Percentiles rank a stretch among this genome's conserved stretches.
Conservation (phyloP, 23 tunicate species). For the Diplosoma virens region DNA sequence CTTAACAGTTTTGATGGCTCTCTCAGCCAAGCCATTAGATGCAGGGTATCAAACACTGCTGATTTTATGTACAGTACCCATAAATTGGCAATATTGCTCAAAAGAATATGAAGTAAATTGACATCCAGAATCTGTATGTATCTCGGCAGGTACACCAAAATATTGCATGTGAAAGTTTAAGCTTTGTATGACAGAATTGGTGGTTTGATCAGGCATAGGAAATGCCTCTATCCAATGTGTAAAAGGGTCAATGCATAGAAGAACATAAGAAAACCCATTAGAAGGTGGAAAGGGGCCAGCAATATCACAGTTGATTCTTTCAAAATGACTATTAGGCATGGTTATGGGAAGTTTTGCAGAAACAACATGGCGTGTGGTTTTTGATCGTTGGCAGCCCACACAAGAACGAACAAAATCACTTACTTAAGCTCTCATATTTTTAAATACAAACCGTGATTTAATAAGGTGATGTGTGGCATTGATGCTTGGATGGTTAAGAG, state of each 20-base stretch:
- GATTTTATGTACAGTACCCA: background rate
- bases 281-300: background rate
- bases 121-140: background rate
- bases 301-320: background rate
- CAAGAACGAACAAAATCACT: background rate
- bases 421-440: background rate
- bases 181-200: background rate
- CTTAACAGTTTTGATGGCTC: constrained; percentile 1
- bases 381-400: background rate
- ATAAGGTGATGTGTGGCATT: background rate
- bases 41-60: background rate
- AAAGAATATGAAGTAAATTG: background rate
- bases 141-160: background rate
- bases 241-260: background rate
- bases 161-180: background rate
- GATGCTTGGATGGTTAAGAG: constrained; percentile 1
- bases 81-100: background rate
- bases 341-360: background rate
- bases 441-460: background rate
- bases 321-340: background rate
- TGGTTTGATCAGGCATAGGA: constrained; percentile 1
- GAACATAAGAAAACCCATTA: too few species aligned
- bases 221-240: background rate
- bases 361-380: background rate
- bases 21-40: background rate